phyloP scores from a whole-genome alignment of 1,140 invertebrate genomes.

The Uloborus diversus region DNA sequence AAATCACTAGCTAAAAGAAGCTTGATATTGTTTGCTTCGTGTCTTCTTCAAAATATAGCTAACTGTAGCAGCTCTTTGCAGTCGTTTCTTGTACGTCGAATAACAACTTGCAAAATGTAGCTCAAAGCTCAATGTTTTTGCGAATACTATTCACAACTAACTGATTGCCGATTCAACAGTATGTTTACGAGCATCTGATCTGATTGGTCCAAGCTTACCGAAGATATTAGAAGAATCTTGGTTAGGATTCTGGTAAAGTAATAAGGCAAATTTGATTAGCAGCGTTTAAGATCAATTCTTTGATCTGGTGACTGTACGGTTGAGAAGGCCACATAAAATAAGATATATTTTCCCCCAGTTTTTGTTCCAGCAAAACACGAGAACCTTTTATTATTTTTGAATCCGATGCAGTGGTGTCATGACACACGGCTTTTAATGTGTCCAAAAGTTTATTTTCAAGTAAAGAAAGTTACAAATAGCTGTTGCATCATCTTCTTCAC shows the following conservation, averaged over 20 bases:
- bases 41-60: background rate
- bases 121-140: background rate
- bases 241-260: background rate
- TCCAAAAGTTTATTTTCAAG: conserved; percentile 2
- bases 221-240: background rate
- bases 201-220: background rate
- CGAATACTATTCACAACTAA: background rate
- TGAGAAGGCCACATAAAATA: no score
- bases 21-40: background rate
- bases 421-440: background rate
- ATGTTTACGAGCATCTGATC: background rate
- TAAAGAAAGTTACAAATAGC: background rate
- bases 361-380: background rate
- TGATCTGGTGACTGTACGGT: background rate
- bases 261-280: background rate
- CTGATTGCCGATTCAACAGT: background rate
- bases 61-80: background rate
- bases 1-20: background rate
- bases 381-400: background rate
- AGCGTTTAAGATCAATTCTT: background rate
- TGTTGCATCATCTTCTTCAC: background rate
- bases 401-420: background rate
- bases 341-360: background rate
- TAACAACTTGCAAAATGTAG: background rate
- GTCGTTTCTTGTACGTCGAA: background rate